A percentile compares a stretch with the other conserved stretches of the same genome.
Evolutionary conservation across 1,140 invertebrate species (phyloP).

Genomic region (Cotesia glomerata): DNA sequence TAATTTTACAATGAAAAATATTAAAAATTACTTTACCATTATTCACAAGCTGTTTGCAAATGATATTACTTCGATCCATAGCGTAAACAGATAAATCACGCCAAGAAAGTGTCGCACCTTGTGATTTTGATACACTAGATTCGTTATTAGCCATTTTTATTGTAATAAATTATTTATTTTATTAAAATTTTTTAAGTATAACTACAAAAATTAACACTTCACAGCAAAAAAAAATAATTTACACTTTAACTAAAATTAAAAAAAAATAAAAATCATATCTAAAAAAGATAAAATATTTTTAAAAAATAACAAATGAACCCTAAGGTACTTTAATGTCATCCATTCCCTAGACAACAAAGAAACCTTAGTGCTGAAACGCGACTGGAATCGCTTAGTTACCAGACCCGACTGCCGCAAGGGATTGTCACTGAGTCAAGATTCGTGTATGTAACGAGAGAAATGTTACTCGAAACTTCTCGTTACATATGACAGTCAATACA

Average conservation of each 20-base stretch:
- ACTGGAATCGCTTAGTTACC: conserved; percentile 29
- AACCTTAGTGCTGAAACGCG: conserved; percentile 33
- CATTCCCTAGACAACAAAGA: conserved; percentile 18
- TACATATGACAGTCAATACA: neutral
- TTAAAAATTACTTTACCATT: conserved; percentile 43
- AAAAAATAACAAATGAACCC: neutral
- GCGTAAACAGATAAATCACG: conserved; percentile 52
- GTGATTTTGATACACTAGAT: neutral
- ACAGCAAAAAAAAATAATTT: neutral
- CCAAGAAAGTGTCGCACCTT: conserved; percentile 49
- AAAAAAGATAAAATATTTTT: neutral
- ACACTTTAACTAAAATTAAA: neutral
- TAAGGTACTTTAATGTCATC: neutral
- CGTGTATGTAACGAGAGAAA: conserved; percentile 8
- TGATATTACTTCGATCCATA: conserved; percentile 42
- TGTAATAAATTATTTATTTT: neutral
- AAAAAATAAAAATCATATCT: neutral
- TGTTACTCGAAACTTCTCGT: neutral
- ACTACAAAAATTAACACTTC: neutral
- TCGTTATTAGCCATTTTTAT: neutral
- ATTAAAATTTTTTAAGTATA: neutral
- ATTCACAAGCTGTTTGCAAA: conserved; percentile 52
- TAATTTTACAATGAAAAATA: neutral
- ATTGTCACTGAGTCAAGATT: conserved; percentile 18
- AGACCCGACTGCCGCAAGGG: conserved; percentile 33